Evolutionary conservation across 2,888 invertebrate species (phyloP), one percentile per base, ranked within the genome.

Genomic region (Drosophila testacea): DNA sequence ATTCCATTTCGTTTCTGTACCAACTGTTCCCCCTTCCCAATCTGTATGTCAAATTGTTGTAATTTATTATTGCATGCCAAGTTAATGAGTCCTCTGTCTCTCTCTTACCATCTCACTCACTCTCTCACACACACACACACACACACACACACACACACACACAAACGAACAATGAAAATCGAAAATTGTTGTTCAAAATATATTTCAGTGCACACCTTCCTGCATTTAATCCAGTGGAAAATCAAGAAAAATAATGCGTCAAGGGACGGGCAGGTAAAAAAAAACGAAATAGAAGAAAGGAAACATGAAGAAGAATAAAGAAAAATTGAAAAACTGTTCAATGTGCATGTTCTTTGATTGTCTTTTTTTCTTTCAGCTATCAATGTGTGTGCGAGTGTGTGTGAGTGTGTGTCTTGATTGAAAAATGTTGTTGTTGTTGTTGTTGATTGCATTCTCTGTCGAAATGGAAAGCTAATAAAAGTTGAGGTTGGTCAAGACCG

Each of bases 1-100:
- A 65, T 34, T 50, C 59, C 4, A 34, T 30, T 51, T 65, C 48
- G 39, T 57, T 57, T 38, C 42, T 61, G 48, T 67, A 55, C 39
- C 36, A 22, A 44, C 57, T 51, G 55, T 69, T 34, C 54, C 32
- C 32, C 59, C 34, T 46, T 1, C 16, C 27, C 52, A 16, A 11
- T 10, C 13, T 10, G 41, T 72, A 56, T 83, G 83, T 85, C 87
- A 79, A 86, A 86, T 85, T 83, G 74, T 69, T 76, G 79, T 86
- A 85, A 85, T 85, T 85, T 85, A 85, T 85, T 79, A 83, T 88
- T 86, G 83, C 85, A 85, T 70, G 81, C 71, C 83, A 86, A 83
- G 81, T 86, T 88, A 88, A 83, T 88, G 88, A 86, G 81, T 67
- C 47, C 70, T 69, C 32, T 36, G 28, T 56, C 47, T 46, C 46